A percentile compares a stretch with the other conserved stretches of the same genome.
Conservation (phyloP, 2,888 invertebrate genomes). For the Allygus modestus region DNA sequence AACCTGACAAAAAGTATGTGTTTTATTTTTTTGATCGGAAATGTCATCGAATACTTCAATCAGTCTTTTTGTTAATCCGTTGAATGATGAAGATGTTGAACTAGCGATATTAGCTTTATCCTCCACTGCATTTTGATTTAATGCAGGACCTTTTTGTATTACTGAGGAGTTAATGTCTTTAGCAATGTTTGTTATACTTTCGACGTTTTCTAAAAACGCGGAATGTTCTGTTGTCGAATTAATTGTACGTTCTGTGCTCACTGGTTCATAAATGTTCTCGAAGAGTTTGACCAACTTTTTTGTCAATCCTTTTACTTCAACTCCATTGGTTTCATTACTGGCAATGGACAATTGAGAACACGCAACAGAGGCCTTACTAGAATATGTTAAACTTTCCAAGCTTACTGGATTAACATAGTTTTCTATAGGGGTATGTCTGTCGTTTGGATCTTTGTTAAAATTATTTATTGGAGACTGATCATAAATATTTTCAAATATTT, state of each 20-base stretch:
- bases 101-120: background rate
- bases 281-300: slow-evolving; percentile 13
- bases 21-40: background rate
- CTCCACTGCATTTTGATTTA: background rate
- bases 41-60: slow-evolving; percentile 8
- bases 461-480: background rate
- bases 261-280: slow-evolving; percentile 19
- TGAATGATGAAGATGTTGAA: background rate
- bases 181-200: background rate
- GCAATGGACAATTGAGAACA: background rate
- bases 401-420: background rate
- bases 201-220: background rate
- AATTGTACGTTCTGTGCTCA: background rate
- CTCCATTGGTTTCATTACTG: background rate
- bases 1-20: no score
- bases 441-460: background rate
- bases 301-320: background rate
- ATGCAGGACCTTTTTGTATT: background rate
- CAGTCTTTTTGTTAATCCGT: background rate
- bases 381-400: background rate
- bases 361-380: background rate
- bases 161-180: background rate
- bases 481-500: slow-evolving; percentile 24
- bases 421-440: background rate
- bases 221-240: background rate